phyloP scores from a whole-genome alignment of 2,888 invertebrate species.

The Litoditis marina region DNA sequence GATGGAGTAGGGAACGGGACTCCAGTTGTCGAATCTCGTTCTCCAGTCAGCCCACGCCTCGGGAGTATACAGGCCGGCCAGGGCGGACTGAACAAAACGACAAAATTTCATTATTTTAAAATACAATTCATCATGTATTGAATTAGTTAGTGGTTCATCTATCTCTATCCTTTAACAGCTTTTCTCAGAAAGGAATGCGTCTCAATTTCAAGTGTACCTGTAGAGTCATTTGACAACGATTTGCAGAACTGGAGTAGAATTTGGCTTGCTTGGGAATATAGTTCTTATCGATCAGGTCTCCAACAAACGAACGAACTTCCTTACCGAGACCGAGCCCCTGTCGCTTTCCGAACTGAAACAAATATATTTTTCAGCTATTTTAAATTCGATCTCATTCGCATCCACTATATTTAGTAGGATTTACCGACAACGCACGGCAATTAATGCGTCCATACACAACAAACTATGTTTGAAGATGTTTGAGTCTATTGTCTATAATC shows the following conservation, averaged over 20 bases:
- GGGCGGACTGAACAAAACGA: conserved; percentile 2
- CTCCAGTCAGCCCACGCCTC: conserved; percentile 28
- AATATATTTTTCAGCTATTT: no score
- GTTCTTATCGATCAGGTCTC: conserved; percentile 23
- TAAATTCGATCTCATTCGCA: no score
- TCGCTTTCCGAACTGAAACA: conserved; percentile 40
- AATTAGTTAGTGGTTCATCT: no score
- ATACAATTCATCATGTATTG: no score
- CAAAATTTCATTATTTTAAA: no score
- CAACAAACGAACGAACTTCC: conserved; percentile 38
- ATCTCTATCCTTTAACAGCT: background rate
- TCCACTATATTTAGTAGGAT: no score
- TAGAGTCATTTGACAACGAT: conserved; percentile 51
- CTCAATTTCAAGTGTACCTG: conserved; percentile 22
- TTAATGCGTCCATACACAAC: no score
- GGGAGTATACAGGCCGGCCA: conserved; percentile 13
- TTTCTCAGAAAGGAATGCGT: no score
- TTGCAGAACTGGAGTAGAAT: conserved; percentile 44
- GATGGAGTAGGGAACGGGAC: conserved; percentile 42
- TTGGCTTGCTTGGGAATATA: conserved; percentile 37
- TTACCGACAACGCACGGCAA: no score
- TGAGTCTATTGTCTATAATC: no score
- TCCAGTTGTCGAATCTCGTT: conserved; percentile 22
- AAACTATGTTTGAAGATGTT: background rate
- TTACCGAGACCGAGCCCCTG: conserved; percentile 45